Conservation (phyloP, 2,888 invertebrate genomes). For the Drosophila formosana region DNA sequence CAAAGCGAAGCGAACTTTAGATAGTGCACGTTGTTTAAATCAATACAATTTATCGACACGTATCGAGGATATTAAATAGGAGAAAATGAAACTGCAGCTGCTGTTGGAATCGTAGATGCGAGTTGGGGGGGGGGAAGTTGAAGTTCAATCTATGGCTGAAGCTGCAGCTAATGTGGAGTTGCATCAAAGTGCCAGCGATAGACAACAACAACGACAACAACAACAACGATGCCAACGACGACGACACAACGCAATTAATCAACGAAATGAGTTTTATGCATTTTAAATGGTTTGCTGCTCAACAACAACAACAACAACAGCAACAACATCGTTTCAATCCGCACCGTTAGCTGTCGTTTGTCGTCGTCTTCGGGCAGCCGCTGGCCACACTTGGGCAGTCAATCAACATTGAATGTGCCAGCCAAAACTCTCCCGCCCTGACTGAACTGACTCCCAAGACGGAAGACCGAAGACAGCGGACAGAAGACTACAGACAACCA, state of each 20-base stretch:
- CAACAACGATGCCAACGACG: constrained; percentile 4
- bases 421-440: constrained; percentile 15
- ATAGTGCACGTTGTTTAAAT: constrained; percentile 33
- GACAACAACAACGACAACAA: constrained; percentile 21
- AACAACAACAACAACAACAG: neutral
- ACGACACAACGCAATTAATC: constrained; percentile 67
- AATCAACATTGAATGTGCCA: constrained; percentile 44
- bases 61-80: constrained; percentile 70
- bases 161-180: constrained; percentile 22
- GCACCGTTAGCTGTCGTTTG: constrained; percentile 67
- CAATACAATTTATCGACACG: constrained; percentile 58
- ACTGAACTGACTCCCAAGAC: neutral
- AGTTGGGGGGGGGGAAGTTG: constrained; percentile 7
- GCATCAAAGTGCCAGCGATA: constrained; percentile 31
- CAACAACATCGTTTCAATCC: constrained; percentile 29
- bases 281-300: constrained; percentile 66
- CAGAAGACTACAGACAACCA: neutral
- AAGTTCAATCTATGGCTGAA: neutral
- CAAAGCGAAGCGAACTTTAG: constrained; percentile 11
- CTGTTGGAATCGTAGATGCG: constrained; percentile 5
- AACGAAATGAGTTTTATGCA: constrained; percentile 79
- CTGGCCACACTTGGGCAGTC: constrained; percentile 60
- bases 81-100: constrained; percentile 63
- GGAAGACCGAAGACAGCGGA: neutral
- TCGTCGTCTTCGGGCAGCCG: constrained; percentile 39